Evolutionary conservation across 1,140 invertebrate species (phyloP).

Genomic region (Camponotus vicinus): DNA sequence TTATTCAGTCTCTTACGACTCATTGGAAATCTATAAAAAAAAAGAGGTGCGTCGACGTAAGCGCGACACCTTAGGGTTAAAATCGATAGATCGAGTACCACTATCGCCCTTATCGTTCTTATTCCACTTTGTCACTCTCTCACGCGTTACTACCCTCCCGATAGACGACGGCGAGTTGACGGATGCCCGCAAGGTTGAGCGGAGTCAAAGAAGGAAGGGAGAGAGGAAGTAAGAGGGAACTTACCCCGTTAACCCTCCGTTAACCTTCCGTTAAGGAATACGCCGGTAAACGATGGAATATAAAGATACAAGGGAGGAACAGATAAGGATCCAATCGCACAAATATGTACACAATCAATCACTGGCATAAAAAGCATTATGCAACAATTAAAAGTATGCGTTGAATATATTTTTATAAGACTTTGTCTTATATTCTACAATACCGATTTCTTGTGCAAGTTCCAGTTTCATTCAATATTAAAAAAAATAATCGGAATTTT

Average conservation of each 20-base stretch:
- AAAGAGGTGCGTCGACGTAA: conserved; percentile 38
- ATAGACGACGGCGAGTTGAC: conserved; percentile 64
- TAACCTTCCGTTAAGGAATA: conserved; percentile 56
- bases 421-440: background rate
- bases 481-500: background rate
- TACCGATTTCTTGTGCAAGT: background rate
- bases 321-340: background rate
- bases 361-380: too few relatives aligned
- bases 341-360: background rate
- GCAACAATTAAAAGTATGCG: background rate
- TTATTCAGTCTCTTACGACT: conserved; percentile 58
- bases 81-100: conserved; percentile 48
- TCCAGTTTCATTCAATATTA: background rate
- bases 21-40: conserved; percentile 60
- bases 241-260: conserved; percentile 46
- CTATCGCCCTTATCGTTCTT: conserved; percentile 54
- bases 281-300: conserved; percentile 19
- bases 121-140: conserved; percentile 56
- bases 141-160: conserved; percentile 53
- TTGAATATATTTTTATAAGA: too few relatives aligned
- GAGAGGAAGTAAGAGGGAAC: conserved; percentile 46
- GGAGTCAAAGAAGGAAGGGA: conserved; percentile 50
- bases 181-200: conserved; percentile 51
- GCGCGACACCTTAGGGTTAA: conserved; percentile 39
- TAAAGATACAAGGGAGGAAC: background rate